Evolutionary conservation across 2,113 vertebrate species (phyloP).

Genomic region (Pangasianodon hypophthalmus): DNA sequence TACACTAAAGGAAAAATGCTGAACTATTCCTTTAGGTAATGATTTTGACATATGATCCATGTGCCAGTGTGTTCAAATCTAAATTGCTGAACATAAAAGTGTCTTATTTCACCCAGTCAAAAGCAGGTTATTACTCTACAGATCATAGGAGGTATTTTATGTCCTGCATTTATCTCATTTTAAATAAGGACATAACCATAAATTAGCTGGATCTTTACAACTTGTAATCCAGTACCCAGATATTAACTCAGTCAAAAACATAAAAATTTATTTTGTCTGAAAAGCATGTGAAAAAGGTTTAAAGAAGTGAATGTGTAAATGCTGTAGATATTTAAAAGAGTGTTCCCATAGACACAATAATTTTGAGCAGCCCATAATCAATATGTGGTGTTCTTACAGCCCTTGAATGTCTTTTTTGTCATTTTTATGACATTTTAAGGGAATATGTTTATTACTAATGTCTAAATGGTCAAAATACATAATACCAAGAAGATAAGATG

Average conservation of each 20-base stretch:
- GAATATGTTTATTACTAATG: background rate
- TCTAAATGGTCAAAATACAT: background rate
- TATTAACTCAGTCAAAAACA: slow-evolving; percentile 65
- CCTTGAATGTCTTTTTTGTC: background rate
- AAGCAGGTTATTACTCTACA: background rate
- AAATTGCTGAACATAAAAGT: background rate
- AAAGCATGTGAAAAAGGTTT: background rate
- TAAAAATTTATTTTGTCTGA: slow-evolving; percentile 48
- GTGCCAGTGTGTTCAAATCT: background rate
- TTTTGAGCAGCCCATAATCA: background rate
- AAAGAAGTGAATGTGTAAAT: slow-evolving; percentile 34
- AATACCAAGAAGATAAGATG: background rate
- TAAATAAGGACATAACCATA: slow-evolving; percentile 58
- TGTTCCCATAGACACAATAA: background rate
- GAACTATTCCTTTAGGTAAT: background rate
- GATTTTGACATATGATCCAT: background rate
- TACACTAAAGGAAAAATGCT: too few species aligned
- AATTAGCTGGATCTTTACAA: slow-evolving; percentile 66
- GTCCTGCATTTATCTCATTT: slow-evolving; percentile 19
- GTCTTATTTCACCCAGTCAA: slow-evolving; percentile 10
- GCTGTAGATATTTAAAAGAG: slow-evolving; percentile 50
- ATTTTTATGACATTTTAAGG: background rate
- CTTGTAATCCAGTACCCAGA: slow-evolving; percentile 60
- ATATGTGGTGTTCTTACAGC: background rate
- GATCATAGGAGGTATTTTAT: slow-evolving; percentile 9